A percentile compares a stretch with the other conserved stretches of the same genome.
Conservation (phyloP, 2,888 invertebrate species). For the Macrosoma leucophasiata region DNA sequence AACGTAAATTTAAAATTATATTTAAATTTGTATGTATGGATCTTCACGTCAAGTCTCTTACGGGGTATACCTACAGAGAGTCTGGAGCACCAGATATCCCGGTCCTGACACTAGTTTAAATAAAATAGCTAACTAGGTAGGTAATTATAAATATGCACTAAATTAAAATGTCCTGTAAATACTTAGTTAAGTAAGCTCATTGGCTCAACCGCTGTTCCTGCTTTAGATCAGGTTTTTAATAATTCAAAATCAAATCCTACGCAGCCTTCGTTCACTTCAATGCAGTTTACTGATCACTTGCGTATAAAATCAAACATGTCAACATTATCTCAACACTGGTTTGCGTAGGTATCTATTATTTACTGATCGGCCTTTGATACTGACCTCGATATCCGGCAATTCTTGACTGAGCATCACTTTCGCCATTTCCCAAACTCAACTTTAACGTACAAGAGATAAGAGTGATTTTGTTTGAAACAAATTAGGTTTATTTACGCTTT, state of each 20-base stretch:
- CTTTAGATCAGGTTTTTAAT: too few relatives aligned
- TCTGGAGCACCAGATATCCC: too few relatives aligned
- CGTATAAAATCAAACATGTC: background rate
- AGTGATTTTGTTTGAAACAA: slow-evolving; percentile 14
- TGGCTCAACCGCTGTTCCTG: too few relatives aligned
- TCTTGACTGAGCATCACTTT: slow-evolving; percentile 80
- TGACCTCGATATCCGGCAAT: slow-evolving; percentile 88
- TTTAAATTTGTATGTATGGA: too few relatives aligned
- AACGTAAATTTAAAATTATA: too few relatives aligned
- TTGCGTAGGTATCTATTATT: too few relatives aligned
- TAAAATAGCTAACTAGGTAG: background rate
- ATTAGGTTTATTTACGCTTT: slow-evolving; percentile 3
- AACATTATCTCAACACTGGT: background rate
- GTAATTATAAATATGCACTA: background rate
- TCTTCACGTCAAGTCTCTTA: too few relatives aligned
- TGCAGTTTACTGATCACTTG: background rate
- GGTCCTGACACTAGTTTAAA: too few relatives aligned
- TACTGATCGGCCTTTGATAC: too few relatives aligned
- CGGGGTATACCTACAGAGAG: too few relatives aligned
- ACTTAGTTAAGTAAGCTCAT: too few relatives aligned
- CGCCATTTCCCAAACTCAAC: slow-evolving; percentile 47
- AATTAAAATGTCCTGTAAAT: background rate
- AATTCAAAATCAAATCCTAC: too few relatives aligned
- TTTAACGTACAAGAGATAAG: slow-evolving; percentile 11
- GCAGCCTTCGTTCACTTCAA: background rate